A percentile compares a stretch with the other conserved stretches of the same genome.
Evolutionary conservation across 2,797 vertebrate species (phyloP).

Genomic region (Gallinago stenura): DNA sequence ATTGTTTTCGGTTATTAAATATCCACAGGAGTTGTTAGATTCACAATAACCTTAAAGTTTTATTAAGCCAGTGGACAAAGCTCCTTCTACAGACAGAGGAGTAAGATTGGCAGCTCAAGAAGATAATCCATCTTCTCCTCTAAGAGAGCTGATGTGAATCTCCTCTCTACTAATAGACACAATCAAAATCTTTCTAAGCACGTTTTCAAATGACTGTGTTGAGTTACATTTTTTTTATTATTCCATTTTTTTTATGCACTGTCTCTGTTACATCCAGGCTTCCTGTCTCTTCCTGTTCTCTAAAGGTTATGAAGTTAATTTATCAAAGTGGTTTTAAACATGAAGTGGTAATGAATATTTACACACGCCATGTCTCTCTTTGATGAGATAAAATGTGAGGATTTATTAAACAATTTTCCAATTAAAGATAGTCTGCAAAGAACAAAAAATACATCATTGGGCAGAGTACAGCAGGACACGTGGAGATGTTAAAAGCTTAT

Average conservation of each 20-base stretch:
- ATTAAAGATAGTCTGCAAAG: conserved; percentile 36
- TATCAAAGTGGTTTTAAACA: conserved; percentile 66
- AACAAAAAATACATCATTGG: conserved; percentile 25
- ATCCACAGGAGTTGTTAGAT: neutral
- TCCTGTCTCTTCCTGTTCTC: conserved; percentile 67
- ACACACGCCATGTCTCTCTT: conserved; percentile 35
- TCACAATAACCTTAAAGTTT: neutral
- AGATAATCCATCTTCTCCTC: neutral
- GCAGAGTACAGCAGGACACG: neutral
- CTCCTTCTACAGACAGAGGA: neutral
- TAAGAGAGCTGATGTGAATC: neutral
- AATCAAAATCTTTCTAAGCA: conserved; percentile 43
- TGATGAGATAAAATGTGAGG: conserved; percentile 71
- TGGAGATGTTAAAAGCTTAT: conserved; percentile 22
- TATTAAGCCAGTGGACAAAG: neutral
- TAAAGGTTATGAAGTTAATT: conserved; percentile 75
- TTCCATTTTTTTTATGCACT: conserved; percentile 4
- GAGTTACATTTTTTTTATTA: neutral
- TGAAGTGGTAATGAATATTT: conserved; percentile 62
- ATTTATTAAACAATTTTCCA: conserved; percentile 66
- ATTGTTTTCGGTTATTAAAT: neutral
- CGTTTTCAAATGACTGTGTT: conserved; percentile 11
- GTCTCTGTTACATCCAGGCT: conserved; percentile 47
- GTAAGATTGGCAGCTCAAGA: neutral
- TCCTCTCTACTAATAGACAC: neutral